Conservation (phyloP, 2,797 vertebrate genomes). For the Scleropages formosus region DNA sequence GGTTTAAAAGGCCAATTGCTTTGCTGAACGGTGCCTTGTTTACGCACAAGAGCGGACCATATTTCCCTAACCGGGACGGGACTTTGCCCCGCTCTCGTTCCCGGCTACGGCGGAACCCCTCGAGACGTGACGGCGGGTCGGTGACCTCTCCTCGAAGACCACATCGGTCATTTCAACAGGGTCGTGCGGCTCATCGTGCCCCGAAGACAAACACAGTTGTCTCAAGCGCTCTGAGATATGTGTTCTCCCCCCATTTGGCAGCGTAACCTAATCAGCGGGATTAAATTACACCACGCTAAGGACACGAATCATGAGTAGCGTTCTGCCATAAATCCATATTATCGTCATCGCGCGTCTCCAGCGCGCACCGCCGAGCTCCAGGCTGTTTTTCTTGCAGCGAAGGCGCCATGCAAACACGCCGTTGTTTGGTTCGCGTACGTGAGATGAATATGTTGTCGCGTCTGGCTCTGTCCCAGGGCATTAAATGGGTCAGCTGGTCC, state of each 20-base stretch:
- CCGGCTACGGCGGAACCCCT: not conserved
- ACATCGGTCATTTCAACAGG: not conserved
- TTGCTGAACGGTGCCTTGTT: no score
- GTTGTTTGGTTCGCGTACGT: constrained; percentile 9
- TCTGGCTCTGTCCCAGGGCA: not conserved
- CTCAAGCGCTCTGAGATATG: constrained; percentile 40
- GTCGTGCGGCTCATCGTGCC: constrained; percentile 30
- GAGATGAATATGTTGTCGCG: not conserved
- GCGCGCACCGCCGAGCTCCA: not conserved
- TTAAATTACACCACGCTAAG: constrained; percentile 45
- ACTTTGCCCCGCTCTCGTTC: not conserved
- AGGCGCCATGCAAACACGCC: not conserved
- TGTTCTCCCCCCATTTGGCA: constrained; percentile 43
- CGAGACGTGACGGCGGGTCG: not conserved
- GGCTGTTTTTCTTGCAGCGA: not conserved
- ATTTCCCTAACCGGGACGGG: no score
- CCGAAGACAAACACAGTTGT: constrained; percentile 50
- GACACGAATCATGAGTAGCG: constrained; percentile 5
- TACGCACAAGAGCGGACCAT: no score
- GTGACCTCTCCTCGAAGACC: not conserved
- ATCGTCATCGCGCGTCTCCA: not conserved
- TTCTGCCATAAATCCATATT: constrained; percentile 32
- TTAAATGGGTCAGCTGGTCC: not conserved
- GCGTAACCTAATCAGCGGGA: constrained; percentile 53
- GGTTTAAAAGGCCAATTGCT: not conserved